Conservation (phyloP, 2,888 invertebrate genomes). For the Plusia festucae region DNA sequence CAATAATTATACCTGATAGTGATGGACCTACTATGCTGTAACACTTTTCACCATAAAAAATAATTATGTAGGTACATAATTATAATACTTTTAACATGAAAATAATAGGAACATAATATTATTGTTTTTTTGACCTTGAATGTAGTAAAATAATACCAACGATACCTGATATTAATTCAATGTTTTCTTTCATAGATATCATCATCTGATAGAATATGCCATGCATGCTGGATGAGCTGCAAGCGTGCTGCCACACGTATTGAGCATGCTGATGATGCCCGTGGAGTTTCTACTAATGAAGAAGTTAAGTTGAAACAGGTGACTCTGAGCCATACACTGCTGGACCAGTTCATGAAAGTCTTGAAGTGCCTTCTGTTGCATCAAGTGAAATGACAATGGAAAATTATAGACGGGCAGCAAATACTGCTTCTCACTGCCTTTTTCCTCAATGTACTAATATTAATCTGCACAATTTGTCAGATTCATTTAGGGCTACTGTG, state of each 20-base stretch:
- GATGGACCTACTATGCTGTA: background rate
- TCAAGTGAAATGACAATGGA: constrained; percentile 8
- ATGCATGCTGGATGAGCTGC: constrained; percentile 6
- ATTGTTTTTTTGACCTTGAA: too few relatives aligned
- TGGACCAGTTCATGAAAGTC: background rate
- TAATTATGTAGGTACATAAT: too few relatives aligned
- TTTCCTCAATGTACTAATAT: constrained; percentile 7
- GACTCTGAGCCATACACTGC: background rate
- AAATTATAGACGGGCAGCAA: constrained; percentile 11
- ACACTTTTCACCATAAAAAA: background rate
- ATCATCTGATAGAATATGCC: constrained; percentile 8
- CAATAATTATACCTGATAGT: background rate
- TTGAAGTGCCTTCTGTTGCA: background rate
- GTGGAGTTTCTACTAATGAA: background rate
- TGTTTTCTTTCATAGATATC: constrained; percentile 5
- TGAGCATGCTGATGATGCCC: constrained; percentile 8
- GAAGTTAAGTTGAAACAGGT: background rate
- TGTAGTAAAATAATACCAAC: background rate
- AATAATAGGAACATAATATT: too few relatives aligned
- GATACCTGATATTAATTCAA: constrained; percentile 9
- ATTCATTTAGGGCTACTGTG: too few relatives aligned
- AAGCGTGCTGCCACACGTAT: constrained; percentile 7
- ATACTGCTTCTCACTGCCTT: constrained; percentile 12
- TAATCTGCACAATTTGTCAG: constrained; percentile 11
- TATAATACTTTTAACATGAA: too few relatives aligned